Evolutionary conservation across 2,888 invertebrate genomes (phyloP).

Genomic region (Tetanocera ferruginea): DNA sequence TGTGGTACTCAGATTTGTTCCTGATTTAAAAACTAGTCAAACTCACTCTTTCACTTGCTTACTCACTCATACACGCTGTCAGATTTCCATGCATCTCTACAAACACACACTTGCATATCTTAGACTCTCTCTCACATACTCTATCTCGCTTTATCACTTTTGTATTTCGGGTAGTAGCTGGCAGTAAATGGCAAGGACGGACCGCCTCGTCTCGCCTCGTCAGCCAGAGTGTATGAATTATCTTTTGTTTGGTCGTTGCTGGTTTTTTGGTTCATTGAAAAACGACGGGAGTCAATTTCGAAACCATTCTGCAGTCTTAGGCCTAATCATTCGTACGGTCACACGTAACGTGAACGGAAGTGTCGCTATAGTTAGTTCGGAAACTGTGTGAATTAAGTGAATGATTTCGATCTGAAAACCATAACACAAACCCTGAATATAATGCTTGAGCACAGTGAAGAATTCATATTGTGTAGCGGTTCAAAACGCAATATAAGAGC

Average conservation of each 20-base stretch:
- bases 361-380: slow-evolving; percentile 1
- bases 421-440: not conserved
- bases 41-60: slow-evolving; percentile 24
- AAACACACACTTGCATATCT: not conserved
- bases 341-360: slow-evolving; percentile 46
- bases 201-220: slow-evolving; percentile 39
- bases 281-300: slow-evolving; percentile 61
- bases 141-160: not conserved
- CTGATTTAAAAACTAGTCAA: slow-evolving; percentile 52
- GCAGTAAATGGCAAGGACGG: not conserved
- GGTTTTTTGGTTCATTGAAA: slow-evolving; percentile 51
- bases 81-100: not conserved
- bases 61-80: slow-evolving; percentile 31
- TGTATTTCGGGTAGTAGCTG: not conserved
- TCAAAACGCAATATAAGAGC: not conserved
- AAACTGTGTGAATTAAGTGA: not conserved
- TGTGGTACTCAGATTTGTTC: slow-evolving; percentile 55
- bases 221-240: slow-evolving; percentile 34
- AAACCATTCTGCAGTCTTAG: slow-evolving; percentile 68
- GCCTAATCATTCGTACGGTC: slow-evolving; percentile 67
- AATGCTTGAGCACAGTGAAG: not conserved
- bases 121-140: slow-evolving; percentile 34
- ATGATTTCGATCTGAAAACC: not conserved
- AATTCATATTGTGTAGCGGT: not conserved
- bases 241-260: slow-evolving; percentile 47